Evolutionary conservation across 1,140 invertebrate genomes (phyloP).

Genomic region (Glomeris maerens): DNA sequence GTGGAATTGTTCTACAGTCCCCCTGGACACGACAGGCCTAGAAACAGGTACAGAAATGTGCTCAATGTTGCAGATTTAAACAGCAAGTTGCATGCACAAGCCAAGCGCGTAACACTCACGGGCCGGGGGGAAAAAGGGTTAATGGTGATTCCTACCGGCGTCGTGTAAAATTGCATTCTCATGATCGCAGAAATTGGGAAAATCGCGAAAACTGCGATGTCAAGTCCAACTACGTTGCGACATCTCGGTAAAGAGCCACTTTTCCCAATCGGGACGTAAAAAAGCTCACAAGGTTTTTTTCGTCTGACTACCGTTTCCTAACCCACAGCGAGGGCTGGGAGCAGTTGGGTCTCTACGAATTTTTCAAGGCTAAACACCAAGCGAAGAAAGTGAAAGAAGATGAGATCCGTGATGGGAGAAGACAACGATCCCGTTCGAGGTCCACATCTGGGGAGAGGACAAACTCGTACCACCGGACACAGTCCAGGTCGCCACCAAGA

Average conservation of each 20-base stretch:
- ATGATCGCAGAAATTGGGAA: too few species aligned
- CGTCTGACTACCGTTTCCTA: too few species aligned
- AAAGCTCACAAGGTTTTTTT: too few species aligned
- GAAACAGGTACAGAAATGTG: slow-evolving; percentile 59
- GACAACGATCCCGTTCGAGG: slow-evolving; percentile 57
- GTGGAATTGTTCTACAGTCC: slow-evolving; percentile 90
- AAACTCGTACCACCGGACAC: slow-evolving; percentile 17
- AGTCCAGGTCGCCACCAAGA: slow-evolving; percentile 36
- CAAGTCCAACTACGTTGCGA: too few species aligned
- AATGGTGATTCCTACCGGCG: too few species aligned
- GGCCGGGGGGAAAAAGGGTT: too few species aligned
- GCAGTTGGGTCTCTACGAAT: slow-evolving; percentile 90
- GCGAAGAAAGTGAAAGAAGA: slow-evolving; percentile 80
- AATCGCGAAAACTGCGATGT: too few species aligned
- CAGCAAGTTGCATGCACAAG: too few species aligned
- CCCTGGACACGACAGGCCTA: slow-evolving; percentile 79
- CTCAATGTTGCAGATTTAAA: not conserved
- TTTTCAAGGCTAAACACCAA: slow-evolving; percentile 87
- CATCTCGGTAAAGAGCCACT: not conserved
- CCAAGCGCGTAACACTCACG: too few species aligned
- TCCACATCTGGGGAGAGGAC: slow-evolving; percentile 35
- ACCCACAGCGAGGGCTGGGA: slow-evolving; percentile 94
- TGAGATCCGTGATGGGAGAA: slow-evolving; percentile 53
- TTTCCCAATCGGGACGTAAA: too few species aligned
- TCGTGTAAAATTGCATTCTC: too few species aligned